A percentile compares a stretch with the other conserved stretches of the same genome.
Conservation (phyloP, 1,140 invertebrate genomes). For the Panagrolaimus sp. region DNA sequence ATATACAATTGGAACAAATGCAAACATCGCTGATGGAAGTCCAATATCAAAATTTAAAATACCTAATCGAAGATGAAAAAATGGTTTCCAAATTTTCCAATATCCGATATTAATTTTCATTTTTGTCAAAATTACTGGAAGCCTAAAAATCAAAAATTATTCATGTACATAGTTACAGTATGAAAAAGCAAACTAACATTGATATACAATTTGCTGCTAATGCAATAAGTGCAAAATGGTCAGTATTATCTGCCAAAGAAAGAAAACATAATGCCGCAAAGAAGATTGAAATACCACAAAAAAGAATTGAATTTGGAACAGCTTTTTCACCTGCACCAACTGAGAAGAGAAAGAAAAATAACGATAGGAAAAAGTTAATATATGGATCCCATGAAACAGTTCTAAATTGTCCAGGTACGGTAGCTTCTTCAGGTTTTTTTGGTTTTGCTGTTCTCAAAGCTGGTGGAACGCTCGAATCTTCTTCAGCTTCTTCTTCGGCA, state of each 20-base stretch:
- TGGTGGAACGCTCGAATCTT: background rate
- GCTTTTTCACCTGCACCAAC: slow-evolving; percentile 34
- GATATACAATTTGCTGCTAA: slow-evolving; percentile 43
- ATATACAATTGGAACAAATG: slow-evolving; percentile 42
- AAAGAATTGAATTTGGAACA: slow-evolving; percentile 43
- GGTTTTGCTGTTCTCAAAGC: background rate
- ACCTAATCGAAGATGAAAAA: slow-evolving; percentile 43
- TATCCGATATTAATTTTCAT: slow-evolving; percentile 35
- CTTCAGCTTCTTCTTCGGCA: background rate
- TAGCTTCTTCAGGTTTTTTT: slow-evolving; percentile 14
- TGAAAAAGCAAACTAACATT: slow-evolving; percentile 26
- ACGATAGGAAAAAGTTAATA: slow-evolving; percentile 41
- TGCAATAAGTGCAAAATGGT: slow-evolving; percentile 40
- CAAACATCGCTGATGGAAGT: slow-evolving; percentile 33
- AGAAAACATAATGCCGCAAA: slow-evolving; percentile 42
- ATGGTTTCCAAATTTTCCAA: slow-evolving; percentile 43
- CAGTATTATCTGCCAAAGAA: slow-evolving; percentile 36
- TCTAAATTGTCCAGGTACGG: slow-evolving; percentile 21
- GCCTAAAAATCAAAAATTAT: slow-evolving; percentile 18
- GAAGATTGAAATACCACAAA: slow-evolving; percentile 44
- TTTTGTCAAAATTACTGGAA: slow-evolving; percentile 39
- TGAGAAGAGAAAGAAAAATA: slow-evolving; percentile 46
- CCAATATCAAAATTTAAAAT: slow-evolving; percentile 29
- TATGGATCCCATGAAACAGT: slow-evolving; percentile 44
- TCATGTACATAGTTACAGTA: slow-evolving; percentile 11